Base-by-base conservation (phyloP, 2,888 invertebrate species). In the Drosophila yooni region DNA sequence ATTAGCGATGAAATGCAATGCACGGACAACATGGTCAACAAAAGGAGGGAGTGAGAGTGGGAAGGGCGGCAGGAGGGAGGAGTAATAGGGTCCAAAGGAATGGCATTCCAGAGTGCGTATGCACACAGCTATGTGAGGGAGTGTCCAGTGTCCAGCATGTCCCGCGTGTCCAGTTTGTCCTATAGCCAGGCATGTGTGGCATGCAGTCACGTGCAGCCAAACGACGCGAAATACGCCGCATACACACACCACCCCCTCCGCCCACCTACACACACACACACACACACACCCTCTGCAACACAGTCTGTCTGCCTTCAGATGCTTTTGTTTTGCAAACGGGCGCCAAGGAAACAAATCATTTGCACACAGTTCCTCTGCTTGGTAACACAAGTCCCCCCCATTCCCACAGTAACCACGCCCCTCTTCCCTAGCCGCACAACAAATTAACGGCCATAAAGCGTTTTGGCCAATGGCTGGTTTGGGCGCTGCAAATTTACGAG, bases 301-400 rank as follows among this genome's bases (percentile, higher is more conserved):
- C 29, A 33, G 13, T 29, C 48, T 76, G 82, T 82, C 86, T 86
- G 87, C 79, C 7, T 46, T 82, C 84, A 83, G 60, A 51, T 65
- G 79, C 88, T 82, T 88, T 88, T 89, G 89, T 88, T 88, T 88
- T 82, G 46, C 87, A 84, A 87, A 82, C 79, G 80, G 81, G 84
- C 79, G 79, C 87, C 83, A 91, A 84, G 88, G 91, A 91, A 91
- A 91, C 91, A 91, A 91, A 91, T 91, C 91, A 91, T 91, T 90
- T 88, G 85, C 87, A 87, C 87, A 83, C 84, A 81, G 74, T 48
- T 43, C 51, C 52, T 46, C 61, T 31, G 21, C 3, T 13, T 13
- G 61, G 36, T 18, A 50, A 58, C 54, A 27, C 25, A 25, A 8
- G 21, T 5, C 21, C 46, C 66, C n/a, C 50, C 64, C 13, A 50